These are phyloP conservation scores for Otolemur crassicaudatus DNA, from an alignment of 2,797 vertebrate genomes.

Conservation along the genomic window DNA sequence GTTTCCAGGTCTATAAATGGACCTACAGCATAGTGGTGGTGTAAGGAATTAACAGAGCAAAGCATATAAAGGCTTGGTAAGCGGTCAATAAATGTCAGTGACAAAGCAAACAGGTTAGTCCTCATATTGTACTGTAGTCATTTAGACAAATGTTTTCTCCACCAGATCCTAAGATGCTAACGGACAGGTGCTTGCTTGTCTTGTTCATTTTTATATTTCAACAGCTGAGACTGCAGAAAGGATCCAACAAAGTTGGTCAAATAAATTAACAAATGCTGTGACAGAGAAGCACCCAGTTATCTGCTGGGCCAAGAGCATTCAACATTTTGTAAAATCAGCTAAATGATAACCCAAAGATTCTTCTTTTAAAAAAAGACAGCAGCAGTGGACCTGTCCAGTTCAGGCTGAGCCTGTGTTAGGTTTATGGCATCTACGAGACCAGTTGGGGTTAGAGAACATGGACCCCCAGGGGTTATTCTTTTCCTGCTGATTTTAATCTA, in stretches of 20 bases:
- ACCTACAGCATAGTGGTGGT: neutral
- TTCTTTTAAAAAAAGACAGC: neutral
- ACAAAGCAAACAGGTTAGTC: neutral
- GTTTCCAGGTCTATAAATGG: neutral
- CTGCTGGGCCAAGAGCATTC: neutral
- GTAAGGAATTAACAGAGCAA: neutral
- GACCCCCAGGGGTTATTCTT: neutral
- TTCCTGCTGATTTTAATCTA: neutral
- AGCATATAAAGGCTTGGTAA: accelerated
- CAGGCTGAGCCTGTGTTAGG: neutral
- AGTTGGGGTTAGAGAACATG: neutral
- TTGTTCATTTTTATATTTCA: neutral
- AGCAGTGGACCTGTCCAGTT: neutral
- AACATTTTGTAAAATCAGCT: neutral
- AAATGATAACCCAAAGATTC: neutral
- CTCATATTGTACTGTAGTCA: neutral
- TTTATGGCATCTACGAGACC: neutral
- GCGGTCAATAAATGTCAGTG: neutral
- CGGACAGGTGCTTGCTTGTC: too few relatives aligned
- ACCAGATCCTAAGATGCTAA: neutral
- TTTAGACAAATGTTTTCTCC: too few relatives aligned
- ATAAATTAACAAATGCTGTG: neutral
- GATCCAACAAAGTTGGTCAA: too few relatives aligned
- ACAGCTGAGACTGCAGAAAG: neutral
- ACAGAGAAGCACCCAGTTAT: neutral